A percentile compares a stretch with the other conserved stretches of the same genome.
Evolutionary conservation across 2,888 invertebrate species (phyloP).

Genomic region (Agonopterix alstromeriana): DNA sequence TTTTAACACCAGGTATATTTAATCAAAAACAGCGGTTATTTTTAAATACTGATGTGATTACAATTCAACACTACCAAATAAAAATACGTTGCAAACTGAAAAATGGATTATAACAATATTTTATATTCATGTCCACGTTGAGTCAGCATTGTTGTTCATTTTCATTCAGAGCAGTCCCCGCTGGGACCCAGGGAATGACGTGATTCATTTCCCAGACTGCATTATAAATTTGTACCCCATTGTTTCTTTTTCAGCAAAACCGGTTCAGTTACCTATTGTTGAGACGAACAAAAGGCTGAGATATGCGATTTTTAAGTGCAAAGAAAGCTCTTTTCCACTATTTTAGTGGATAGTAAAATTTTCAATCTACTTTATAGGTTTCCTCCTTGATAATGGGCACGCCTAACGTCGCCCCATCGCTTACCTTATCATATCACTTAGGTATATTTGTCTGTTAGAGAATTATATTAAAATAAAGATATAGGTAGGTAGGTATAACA

Average conservation of each 20-base stretch:
- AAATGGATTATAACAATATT: constrained; percentile 14
- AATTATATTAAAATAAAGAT: no score
- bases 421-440: no score
- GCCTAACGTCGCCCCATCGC: no score
- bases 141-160: constrained; percentile 60
- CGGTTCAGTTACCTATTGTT: constrained; percentile 64
- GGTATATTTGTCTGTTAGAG: no score
- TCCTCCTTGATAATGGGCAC: neutral
- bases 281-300: constrained; percentile 54
- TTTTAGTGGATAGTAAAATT: constrained; percentile 11
- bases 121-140: constrained; percentile 37
- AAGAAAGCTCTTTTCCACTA: constrained; percentile 22
- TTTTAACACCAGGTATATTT: no score
- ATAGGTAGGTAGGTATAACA: no score
- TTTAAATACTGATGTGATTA: no score
- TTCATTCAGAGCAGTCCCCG: constrained; percentile 52
- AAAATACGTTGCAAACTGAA: neutral
- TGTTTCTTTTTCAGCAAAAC: constrained; percentile 62
- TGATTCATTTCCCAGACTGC: constrained; percentile 68
- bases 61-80: neutral
- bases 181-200: constrained; percentile 50
- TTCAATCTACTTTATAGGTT: constrained; percentile 1
- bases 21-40: no score
- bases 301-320: constrained; percentile 55
- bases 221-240: constrained; percentile 70